Base-by-base conservation (phyloP, 2,797 vertebrate genomes). In the Zenarchopterus dispar region DNA sequence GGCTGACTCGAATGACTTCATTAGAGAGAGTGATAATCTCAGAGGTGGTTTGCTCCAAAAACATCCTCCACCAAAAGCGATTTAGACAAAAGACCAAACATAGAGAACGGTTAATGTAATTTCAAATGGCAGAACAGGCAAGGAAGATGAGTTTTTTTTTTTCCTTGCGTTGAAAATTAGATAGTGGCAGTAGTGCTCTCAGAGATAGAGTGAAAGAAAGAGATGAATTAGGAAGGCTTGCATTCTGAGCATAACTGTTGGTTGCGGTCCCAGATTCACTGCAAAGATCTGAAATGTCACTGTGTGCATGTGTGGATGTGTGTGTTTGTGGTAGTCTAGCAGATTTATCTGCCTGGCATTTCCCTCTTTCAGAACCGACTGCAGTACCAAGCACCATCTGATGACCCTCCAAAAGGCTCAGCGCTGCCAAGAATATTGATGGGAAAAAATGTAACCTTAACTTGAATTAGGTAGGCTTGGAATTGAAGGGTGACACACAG, bases 281-380 rank as follows among this genome's bases (percentile, higher is more conserved):
- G 65, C 18, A 8, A 75, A 82, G 56, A 80, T 84, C 69, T 80
- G 52, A 90, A 91, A 91, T 91, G 90, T 89, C 90, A 89, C 28
- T 19, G 74, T 62, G 73, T 70, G 23, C 63, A 33, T 74, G 53
- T 63, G 59, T 52, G 36, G 26, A 47, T 58, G 52, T 78, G 78
- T 67, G 68, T 78, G 76, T 79, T 23, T 49, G 62, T 68, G 71
- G 63, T 63, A 41, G 62, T 75, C 56, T 51, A 67, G 68, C 78
- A 68, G 80, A 74, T 84, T 91, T 91, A 92, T 92, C 91, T 82
- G 70, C 50, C 52, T 92, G 90, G 84, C 90, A 91, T 92, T 92
- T 92, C 67, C 81, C 77, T 76, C 70, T 88, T 75, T 84, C 82
- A 84, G 74, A 77, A 55, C 41, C 19, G 56, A 67, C 75, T 61